These are phyloP conservation scores for Apostichopus leukothele DNA, from an alignment of 53 echinoderm and acorn worm species.

Conservation along the genomic window DNA sequence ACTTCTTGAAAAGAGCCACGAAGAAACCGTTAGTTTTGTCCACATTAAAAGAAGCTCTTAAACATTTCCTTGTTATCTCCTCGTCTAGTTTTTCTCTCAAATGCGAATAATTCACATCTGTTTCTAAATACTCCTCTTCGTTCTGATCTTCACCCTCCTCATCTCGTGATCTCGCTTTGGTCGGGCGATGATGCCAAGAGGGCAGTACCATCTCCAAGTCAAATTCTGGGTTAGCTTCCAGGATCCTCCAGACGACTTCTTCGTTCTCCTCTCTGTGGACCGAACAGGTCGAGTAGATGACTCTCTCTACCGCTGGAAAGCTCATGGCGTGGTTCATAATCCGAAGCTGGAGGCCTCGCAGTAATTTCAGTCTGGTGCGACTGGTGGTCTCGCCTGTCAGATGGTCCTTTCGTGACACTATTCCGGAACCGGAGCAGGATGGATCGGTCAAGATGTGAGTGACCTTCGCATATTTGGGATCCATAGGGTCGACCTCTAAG, in stretches of 20 bases:
- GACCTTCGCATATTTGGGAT: constrained; percentile 55
- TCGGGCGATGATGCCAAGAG: constrained; percentile 66
- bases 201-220: constrained; percentile 61
- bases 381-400: constrained; percentile 55
- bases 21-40: constrained; percentile 92
- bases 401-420: constrained; percentile 74
- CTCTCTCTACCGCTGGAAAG: constrained; percentile 71
- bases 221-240: constrained; percentile 57
- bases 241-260: constrained; percentile 67
- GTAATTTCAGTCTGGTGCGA: constrained; percentile 48
- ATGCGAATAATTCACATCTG: neutral
- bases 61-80: constrained; percentile 47
- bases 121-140: neutral
- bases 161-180: neutral
- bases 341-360: constrained; percentile 58
- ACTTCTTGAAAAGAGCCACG: constrained; percentile 70
- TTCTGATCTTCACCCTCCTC: neutral
- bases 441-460: constrained; percentile 87
- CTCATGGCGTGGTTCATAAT: constrained; percentile 79
- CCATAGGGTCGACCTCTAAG: constrained; percentile 61
- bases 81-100: neutral
- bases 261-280: constrained; percentile 79
- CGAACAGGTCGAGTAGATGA: constrained; percentile 95
- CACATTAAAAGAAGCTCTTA: constrained; percentile 63
- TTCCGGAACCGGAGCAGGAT: constrained; percentile 91